phyloP scores from a whole-genome alignment of 2,113 vertebrate genomes.

The Sapayoa aenigma region DNA sequence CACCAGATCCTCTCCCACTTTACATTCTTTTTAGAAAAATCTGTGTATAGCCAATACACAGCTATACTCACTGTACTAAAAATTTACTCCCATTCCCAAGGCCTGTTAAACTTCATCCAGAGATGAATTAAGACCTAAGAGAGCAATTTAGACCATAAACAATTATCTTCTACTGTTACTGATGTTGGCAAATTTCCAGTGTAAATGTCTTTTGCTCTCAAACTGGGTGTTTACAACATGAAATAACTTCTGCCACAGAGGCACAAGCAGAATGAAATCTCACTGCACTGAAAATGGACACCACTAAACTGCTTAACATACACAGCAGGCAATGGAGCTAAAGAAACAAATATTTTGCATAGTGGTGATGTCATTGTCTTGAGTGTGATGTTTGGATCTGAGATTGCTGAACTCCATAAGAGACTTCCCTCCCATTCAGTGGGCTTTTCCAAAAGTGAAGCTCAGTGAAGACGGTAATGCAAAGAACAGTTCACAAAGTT shows the following conservation, averaged over 20 bases:
- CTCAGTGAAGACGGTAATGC: background rate
- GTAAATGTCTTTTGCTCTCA: background rate
- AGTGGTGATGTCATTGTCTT: background rate
- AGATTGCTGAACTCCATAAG: background rate
- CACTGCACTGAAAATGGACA: background rate
- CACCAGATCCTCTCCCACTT: background rate
- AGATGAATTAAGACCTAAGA: background rate
- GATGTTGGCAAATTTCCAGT: background rate
- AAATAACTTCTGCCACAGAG: background rate
- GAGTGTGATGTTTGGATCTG: background rate
- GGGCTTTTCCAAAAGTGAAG: background rate
- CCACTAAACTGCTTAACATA: background rate
- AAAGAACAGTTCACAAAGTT: background rate
- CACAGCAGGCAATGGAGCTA: background rate
- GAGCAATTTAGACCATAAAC: background rate
- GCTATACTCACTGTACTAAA: background rate
- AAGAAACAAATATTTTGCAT: rapidly evolving
- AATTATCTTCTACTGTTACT: background rate
- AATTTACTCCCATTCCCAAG: background rate
- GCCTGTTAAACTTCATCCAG: background rate
- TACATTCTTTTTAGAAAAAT: background rate
- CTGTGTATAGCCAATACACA: background rate
- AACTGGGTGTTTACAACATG: background rate
- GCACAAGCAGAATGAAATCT: background rate
- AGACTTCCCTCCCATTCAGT: rapidly evolving